Conservation (phyloP, 2,888 invertebrate species). For the Palloptera scutellata region DNA sequence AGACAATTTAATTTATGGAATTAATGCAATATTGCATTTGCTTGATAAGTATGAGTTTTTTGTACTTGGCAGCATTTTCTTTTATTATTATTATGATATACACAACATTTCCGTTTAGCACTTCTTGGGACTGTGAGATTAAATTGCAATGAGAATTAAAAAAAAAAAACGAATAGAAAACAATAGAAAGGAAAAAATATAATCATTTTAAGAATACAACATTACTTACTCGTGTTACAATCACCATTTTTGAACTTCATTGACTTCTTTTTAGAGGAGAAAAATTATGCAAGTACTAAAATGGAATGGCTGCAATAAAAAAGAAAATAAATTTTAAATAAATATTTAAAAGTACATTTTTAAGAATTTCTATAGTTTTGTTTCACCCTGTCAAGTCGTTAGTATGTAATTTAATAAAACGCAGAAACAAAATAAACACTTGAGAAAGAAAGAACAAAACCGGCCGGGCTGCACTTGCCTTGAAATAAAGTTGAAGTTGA, state of each 20-base stretch:
- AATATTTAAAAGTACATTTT: no score
- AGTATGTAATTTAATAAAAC: neutral
- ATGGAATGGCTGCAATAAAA: constrained; percentile 18
- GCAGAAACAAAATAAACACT: constrained; percentile 2
- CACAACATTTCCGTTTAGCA: constrained; percentile 28
- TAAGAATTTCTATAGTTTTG: neutral
- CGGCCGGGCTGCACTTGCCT: constrained; percentile 22
- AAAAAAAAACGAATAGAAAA: no score
- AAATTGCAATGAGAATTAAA: no score
- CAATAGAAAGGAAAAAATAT: no score
- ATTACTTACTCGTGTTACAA: constrained; percentile 78
- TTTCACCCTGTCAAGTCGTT: neutral
- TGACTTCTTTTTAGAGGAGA: constrained; percentile 51
- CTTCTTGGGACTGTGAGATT: neutral
- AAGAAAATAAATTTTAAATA: constrained; percentile 32
- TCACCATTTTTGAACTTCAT: constrained; percentile 74
- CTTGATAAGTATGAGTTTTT: constrained; percentile 1
- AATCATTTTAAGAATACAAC: neutral
- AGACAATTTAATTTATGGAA: constrained; percentile 31
- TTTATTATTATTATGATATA: neutral
- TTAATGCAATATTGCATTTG: constrained; percentile 26
- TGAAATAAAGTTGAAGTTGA: constrained; percentile 59
- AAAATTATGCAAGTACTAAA: constrained; percentile 18
- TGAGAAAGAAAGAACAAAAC: constrained; percentile 23
- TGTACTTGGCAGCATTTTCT: constrained; percentile 1